A percentile compares a stretch with the other conserved stretches of the same genome.
Conservation (phyloP, 2,113 vertebrate species). For the Urocolius indicus region DNA sequence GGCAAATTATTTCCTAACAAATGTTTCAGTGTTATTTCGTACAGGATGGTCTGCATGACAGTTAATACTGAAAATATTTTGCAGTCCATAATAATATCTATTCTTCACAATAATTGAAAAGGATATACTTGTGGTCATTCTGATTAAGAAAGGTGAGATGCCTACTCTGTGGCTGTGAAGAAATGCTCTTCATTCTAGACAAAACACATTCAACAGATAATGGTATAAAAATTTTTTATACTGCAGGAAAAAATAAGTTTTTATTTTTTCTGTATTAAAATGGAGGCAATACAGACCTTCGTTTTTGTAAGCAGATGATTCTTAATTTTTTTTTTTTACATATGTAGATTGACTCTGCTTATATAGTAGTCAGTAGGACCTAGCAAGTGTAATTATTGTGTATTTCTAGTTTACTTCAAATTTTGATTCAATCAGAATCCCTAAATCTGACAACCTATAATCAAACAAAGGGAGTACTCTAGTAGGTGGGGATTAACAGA, state of each 20-base stretch:
- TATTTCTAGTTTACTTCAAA: slow-evolving; percentile 79
- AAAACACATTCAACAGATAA: neutral
- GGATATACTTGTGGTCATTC: neutral
- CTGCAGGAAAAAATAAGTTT: neutral
- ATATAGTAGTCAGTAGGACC: slow-evolving; percentile 54
- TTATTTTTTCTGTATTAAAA: neutral
- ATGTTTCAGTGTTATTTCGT: neutral
- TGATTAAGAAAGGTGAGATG: neutral
- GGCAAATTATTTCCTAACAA: neutral
- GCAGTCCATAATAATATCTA: neutral
- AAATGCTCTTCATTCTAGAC: neutral
- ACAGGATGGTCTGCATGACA: neutral
- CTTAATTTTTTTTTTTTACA: neutral
- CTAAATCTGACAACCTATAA: slow-evolving; percentile 83
- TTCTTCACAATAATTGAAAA: neutral
- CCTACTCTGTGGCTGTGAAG: neutral
- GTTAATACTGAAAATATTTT: neutral
- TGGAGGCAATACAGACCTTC: neutral
- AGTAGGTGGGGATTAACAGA: slow-evolving; percentile 78
- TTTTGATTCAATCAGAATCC: slow-evolving; percentile 80
- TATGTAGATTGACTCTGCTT: slow-evolving; percentile 57
- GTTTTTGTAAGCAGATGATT: slow-evolving; percentile 5
- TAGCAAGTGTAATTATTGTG: slow-evolving; percentile 78
- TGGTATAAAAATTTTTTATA: neutral
- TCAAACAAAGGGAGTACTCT: slow-evolving; percentile 81